Base-by-base conservation (phyloP, 2,113 vertebrate species). In the Isichthys henryi region DNA sequence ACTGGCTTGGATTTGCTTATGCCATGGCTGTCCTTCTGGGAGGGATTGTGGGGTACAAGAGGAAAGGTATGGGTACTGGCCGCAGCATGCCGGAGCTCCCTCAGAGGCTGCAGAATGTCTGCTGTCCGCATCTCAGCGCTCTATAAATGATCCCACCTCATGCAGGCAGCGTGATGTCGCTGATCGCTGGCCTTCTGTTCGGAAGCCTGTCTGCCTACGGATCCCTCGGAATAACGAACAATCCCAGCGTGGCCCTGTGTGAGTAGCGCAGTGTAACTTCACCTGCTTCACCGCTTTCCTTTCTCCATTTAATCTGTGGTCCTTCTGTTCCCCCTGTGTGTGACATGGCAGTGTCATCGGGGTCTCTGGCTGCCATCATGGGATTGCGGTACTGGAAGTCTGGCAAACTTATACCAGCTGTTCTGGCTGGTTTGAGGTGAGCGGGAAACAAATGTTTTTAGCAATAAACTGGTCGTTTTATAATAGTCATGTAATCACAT, bases 1-100 rank as follows among this genome's bases (percentile, higher is more conserved):
- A 99, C 94, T 98, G 98, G 96, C 62, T 97, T 90, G 98, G 98
- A 31, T 98, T 97, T 91, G 92, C 95, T 23, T 99, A 98, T 89
- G 97, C 98, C 90, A 96, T 96, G 0, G 80, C 96, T 89, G 91
- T 99, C 88, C 91, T 93, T 31, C 88, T 97, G 70, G 98, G 98
- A 92, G 98, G 98, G 52, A 94, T 96, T 87, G 88, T 97, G 91
- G 97, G 96, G 87, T 99, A 99, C 91, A 96, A 96, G 88, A 96
- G 93, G 91, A 98, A 96, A 98, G 98, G 98, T 99, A 92, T 0
- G 52, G 3, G 3, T 53, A 17, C 19, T 56, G 35, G 13, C 10
- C 85, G n/a, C 45, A 48, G 43, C 39, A n/a, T 4, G 17, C 82
- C 15, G 46, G 7, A 50, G 2, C 43, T 19, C 5, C 8, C 13